These are phyloP conservation scores for Furcifer pardalis DNA, from an alignment of 2,797 vertebrate species.

Conservation along the genomic window DNA sequence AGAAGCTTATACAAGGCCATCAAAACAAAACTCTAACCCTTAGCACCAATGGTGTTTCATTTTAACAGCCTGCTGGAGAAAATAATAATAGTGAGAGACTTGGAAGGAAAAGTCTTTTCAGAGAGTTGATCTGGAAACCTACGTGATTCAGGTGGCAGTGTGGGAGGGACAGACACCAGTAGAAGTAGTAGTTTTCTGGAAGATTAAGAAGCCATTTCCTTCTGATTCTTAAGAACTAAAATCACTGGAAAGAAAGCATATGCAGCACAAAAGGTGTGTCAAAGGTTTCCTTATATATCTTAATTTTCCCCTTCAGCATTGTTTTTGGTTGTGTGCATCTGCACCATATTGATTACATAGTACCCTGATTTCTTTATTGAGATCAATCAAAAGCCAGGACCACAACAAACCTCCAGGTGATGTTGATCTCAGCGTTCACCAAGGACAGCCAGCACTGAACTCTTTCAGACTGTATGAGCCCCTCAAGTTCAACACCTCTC, in stretches of 20 bases:
- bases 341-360: neutral
- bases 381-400: neutral
- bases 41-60: constrained; percentile 14
- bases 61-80: neutral
- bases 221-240: neutral
- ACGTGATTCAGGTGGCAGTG: neutral
- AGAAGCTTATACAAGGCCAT: constrained; percentile 9
- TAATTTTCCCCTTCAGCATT: neutral
- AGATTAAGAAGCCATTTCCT: neutral
- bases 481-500: neutral
- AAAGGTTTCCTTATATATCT: neutral
- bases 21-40: constrained; percentile 16
- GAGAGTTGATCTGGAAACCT: neutral
- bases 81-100: neutral
- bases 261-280: neutral
- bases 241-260: constrained; percentile 8
- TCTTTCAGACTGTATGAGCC: neutral
- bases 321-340: neutral
- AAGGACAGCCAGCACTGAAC: neutral
- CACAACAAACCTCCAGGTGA: neutral
- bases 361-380: neutral
- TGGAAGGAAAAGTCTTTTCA: neutral
- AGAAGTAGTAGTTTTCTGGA: neutral
- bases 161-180: neutral
- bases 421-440: neutral